Percentiles rank a stretch among this genome's conserved stretches.
Evolutionary conservation across 92 coral and sea anemone species (phyloP).

Genomic region (Porites lobata): DNA sequence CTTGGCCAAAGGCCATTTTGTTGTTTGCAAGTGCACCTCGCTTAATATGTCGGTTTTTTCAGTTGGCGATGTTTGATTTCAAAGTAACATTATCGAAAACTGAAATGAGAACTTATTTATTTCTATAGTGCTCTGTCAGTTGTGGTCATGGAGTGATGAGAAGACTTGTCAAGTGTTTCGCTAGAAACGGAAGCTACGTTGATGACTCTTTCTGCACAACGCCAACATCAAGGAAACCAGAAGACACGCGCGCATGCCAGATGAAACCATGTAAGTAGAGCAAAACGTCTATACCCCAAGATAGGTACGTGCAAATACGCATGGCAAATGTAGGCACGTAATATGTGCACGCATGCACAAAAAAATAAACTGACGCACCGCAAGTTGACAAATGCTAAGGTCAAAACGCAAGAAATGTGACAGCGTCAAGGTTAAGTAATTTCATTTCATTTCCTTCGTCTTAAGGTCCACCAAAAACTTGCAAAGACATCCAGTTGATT

Average conservation of each 20-base stretch:
- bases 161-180: constrained; percentile 89
- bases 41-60: not conserved
- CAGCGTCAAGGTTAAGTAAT: too few relatives aligned
- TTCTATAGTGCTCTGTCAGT: constrained; percentile 79
- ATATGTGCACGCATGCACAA: not conserved
- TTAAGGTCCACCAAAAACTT: constrained; percentile 82
- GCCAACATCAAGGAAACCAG: constrained; percentile 89
- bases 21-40: too few relatives aligned
- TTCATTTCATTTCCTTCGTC: not conserved
- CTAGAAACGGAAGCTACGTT: constrained; percentile 46
- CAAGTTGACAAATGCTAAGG: too few relatives aligned
- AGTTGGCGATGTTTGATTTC: not conserved
- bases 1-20: too few relatives aligned
- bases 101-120: not conserved
- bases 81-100: not conserved
- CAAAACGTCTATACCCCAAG: not conserved
- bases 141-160: constrained; percentile 88
- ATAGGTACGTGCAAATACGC: not conserved
- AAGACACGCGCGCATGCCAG: constrained; percentile 74
- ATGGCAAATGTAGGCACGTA: not conserved
- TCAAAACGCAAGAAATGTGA: too few relatives aligned
- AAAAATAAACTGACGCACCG: too few relatives aligned
- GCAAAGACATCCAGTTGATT: constrained; percentile 88
- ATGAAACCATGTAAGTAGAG: constrained; percentile 84
- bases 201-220: constrained; percentile 71